Evolutionary conservation across 2,113 vertebrate species (phyloP).

Genomic region (Phyllostomus hastatus): DNA sequence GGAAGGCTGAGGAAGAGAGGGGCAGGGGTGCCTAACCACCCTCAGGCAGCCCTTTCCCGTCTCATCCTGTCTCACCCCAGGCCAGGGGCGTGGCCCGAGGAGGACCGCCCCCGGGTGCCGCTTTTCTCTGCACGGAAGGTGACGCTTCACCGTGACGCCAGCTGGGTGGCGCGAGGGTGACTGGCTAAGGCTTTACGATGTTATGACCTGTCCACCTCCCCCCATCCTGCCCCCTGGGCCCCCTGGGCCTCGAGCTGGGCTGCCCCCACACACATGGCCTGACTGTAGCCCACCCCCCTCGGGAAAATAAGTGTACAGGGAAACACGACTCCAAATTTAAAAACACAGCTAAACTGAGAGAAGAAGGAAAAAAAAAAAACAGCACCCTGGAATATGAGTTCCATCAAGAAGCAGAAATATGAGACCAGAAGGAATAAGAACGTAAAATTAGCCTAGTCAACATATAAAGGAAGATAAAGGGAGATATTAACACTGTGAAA

Average conservation of each 20-base stretch:
- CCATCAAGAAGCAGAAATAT: neutral
- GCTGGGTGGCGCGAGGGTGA: neutral
- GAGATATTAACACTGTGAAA: neutral
- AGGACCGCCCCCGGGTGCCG: neutral
- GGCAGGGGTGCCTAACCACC: neutral
- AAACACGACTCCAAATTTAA: neutral
- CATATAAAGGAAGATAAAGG: neutral
- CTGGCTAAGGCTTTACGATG: neutral
- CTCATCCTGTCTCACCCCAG: too few species aligned
- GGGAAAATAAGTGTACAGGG: neutral
- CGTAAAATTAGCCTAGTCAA: constrained; percentile 10
- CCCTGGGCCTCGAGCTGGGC: neutral
- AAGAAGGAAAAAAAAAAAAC: neutral
- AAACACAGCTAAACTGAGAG: neutral
- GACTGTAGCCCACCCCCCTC: neutral
- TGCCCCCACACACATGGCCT: neutral
- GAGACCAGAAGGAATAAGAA: neutral
- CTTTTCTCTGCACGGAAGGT: neutral
- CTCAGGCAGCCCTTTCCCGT: neutral
- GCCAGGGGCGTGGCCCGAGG: neutral
- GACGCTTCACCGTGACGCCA: neutral
- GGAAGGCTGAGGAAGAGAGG: neutral
- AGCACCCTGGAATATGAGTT: neutral
- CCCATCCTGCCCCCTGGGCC: neutral
- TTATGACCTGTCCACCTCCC: neutral